phyloP scores from a whole-genome alignment of 2,888 invertebrate species.

The Agrotis puta region DNA sequence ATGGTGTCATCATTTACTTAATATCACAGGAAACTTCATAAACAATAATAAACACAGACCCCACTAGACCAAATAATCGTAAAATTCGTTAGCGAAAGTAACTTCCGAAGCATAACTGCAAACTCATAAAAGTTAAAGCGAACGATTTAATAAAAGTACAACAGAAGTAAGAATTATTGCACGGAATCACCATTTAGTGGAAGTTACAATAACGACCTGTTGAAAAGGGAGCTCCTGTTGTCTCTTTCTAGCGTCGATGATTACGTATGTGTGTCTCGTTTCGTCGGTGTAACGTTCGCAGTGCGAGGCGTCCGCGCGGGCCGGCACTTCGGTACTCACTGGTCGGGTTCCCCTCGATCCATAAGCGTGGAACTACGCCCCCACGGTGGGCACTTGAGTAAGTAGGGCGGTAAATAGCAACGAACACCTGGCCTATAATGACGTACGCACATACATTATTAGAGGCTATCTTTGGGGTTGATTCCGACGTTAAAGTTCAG shows the following conservation, averaged over 20 bases:
- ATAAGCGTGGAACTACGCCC: slow-evolving; percentile 84
- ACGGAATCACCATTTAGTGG: slow-evolving; percentile 87
- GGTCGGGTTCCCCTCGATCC: slow-evolving; percentile 82
- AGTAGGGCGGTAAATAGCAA: slow-evolving; percentile 87
- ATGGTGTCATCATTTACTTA: slow-evolving; percentile 13
- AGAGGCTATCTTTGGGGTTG: slow-evolving; percentile 64
- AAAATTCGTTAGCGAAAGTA: slow-evolving; percentile 66
- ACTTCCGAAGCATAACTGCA: slow-evolving; percentile 65
- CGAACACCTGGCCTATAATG: slow-evolving; percentile 84
- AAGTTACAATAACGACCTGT: slow-evolving; percentile 90
- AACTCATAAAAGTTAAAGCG: slow-evolving; percentile 79
- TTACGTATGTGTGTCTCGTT: slow-evolving; percentile 80
- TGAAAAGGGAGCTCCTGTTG: slow-evolving; percentile 82
- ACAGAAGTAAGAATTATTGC: slow-evolving; percentile 83
- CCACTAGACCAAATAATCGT: slow-evolving; percentile 63
- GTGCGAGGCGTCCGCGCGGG: slow-evolving; percentile 84
- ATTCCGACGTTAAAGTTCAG: slow-evolving; percentile 63
- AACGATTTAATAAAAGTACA: slow-evolving; percentile 79
- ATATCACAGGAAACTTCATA: slow-evolving; percentile 50
- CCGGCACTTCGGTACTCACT: slow-evolving; percentile 85
- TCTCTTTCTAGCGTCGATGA: slow-evolving; percentile 79
- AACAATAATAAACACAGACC: slow-evolving; percentile 58
- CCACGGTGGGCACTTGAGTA: slow-evolving; percentile 81
- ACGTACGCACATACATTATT: slow-evolving; percentile 76
- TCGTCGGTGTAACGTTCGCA: slow-evolving; percentile 63